Evolutionary conservation across 1,140 invertebrate species (phyloP), one percentile per base, ranked within the genome.

Genomic region (Spodoptera litura): DNA sequence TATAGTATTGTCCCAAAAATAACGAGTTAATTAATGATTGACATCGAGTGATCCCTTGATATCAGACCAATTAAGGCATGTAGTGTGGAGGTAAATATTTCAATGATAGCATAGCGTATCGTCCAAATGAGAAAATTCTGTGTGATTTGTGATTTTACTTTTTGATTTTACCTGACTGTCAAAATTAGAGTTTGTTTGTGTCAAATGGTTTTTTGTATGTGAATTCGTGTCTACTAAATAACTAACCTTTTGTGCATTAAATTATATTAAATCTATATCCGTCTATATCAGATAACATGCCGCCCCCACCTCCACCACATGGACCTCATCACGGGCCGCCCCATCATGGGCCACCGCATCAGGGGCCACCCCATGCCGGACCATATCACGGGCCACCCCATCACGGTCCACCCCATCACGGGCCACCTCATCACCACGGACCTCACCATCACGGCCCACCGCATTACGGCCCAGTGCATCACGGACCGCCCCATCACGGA

Each of bases 401-500:
- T 44, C 72, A 58, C n/a, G 58, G 58, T 9, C 59, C 73, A 2
- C 73, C 59, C 11, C 55, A 61, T 15, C n/a, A 52, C 11, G 44
- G 64, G 0, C 51, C 68, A 27, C 51, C 68, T 1, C 53, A 59
- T 35, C 64, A 59, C 56, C 35, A 44, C 9, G 58, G 25, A 31
- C 58, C 58, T 2, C 27, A 20, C 20, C 25, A 62, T n/a, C 61
- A 62, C 15, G 38, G 38, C 1, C 64, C 64, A 38, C 68, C 15
- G 2, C 38, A 31, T 44, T 15, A 56, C 25, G 68, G 68, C 3
- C 68, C 52, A 6, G 52, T 51, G 6, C 64, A 68, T 38, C 73
- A 75, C 13, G 58, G 58, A 4, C 73, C 73, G 8, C 74, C 61
- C 12, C 61, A 51, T 12, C 72, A 75, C n/a, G 58, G 58, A 4